Evolutionary conservation across 2,888 invertebrate genomes (phyloP), one percentile per base, ranked within the genome.

Genomic region (Alentia gelatinosa): DNA sequence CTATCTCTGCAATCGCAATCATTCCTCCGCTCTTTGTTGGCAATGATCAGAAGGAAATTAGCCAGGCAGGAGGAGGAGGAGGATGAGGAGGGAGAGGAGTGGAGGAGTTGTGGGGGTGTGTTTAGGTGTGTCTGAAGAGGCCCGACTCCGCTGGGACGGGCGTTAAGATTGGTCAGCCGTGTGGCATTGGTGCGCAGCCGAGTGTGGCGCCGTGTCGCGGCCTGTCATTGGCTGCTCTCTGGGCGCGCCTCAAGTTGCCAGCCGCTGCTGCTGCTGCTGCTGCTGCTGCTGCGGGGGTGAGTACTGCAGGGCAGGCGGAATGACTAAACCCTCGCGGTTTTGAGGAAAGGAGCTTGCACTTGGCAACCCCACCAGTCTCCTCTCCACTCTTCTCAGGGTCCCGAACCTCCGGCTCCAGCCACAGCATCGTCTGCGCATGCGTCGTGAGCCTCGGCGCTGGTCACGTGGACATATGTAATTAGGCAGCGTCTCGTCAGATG

Each of bases 21-120:
- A 79, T 79, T 39, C 23, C 79, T 39, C 7, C 15, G 37, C 79
- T 19, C 79, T 79, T 79, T 79, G 79, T 79, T 39, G 79, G 35
- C 79, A 79, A 19, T 79, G 79, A 79, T 79, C 79, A 79, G 79
- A 79, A 79, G 79, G 79, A 79, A 79, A 79, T 79, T 79, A 79
- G 74, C 5, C 74, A 26, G 26, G 74, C 19, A 74, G 74, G 74
- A 56, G 5, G 56, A 30, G 74, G 19, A 1, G 74, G 7, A 30
- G 74, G 33, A 26, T 33, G 30, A 33, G 74, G 30, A 33, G 74
- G 4, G 74, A 33, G 30, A 26, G 74, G 26, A 74, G 30, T 26
- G 74, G 26, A 33, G 74, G 74, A 26, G 26, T 26, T 26, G 47
- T 33, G 74, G 30, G 74, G 74, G 26, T 26, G 33, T 5, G 15